A percentile compares a stretch with the other conserved stretches of the same genome.
Evolutionary conservation across 1,140 invertebrate genomes (phyloP).

Genomic region (Zaprionus kolodkinae): DNA sequence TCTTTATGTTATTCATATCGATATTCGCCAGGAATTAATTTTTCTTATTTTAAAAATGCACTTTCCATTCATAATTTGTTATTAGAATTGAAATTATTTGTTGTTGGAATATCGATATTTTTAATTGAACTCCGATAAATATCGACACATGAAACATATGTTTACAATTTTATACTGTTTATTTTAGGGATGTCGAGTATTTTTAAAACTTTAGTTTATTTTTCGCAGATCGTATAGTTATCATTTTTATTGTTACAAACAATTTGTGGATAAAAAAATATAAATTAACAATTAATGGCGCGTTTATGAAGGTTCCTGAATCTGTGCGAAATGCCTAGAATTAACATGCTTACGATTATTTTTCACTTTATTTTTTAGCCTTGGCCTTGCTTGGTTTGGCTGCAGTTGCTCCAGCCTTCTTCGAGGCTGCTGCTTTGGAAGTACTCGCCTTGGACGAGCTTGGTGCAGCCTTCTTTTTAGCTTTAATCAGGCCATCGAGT

Average conservation of each 20-base stretch:
- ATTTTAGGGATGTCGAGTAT: not conserved
- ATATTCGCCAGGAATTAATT: not conserved
- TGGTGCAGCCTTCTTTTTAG: slow-evolving; percentile 68
- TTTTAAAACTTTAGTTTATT: no score
- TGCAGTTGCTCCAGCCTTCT: slow-evolving; percentile 45
- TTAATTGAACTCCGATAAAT: not conserved
- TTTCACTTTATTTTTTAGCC: slow-evolving; percentile 53
- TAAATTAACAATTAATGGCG: not conserved
- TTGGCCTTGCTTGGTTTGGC: slow-evolving; percentile 63
- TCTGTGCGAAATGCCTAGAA: slow-evolving; percentile 12
- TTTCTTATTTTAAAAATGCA: no score
- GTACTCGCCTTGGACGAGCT: slow-evolving; percentile 46
- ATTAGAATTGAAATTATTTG: no score
- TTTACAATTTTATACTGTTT: not conserved
- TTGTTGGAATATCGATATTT: slow-evolving; percentile 16
- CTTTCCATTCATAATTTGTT: no score
- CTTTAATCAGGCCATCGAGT: slow-evolving; percentile 91
- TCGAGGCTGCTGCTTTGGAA: slow-evolving; percentile 45
- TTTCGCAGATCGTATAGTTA: not conserved
- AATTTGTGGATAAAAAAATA: slow-evolving; percentile 23
- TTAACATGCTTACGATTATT: slow-evolving; percentile 15
- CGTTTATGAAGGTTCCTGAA: not conserved
- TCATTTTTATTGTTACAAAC: not conserved
- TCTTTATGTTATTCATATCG: not conserved
- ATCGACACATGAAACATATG: not conserved